Conservation (phyloP, 2,797 vertebrate species). For the Coregonus ussuriensis region DNA sequence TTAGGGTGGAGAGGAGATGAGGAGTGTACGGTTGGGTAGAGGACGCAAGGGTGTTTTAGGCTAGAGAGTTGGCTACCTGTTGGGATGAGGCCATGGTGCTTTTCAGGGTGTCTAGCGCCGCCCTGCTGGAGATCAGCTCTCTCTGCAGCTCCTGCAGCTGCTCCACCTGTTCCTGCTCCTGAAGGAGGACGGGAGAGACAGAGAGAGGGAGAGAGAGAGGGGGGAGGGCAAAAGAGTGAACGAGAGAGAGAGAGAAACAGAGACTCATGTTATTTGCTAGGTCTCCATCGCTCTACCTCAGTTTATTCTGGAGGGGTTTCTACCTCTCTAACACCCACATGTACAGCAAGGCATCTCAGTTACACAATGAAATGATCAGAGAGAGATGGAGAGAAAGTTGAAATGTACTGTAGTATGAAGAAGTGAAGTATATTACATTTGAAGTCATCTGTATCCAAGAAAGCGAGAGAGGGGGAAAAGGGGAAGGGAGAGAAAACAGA, state of each 20-base stretch:
- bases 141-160: slow-evolving; percentile 84
- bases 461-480: not conserved
- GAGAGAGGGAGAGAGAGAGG: not conserved
- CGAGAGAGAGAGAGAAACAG: not conserved
- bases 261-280: not conserved
- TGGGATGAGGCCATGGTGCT: slow-evolving; percentile 75
- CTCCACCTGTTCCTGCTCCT: slow-evolving; percentile 87
- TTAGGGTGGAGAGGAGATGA: not conserved
- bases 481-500: not conserved
- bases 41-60: not conserved
- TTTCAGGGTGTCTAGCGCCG: slow-evolving; percentile 83
- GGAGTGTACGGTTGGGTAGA: not conserved
- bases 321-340: not conserved
- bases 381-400: not conserved
- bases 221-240: not conserved
- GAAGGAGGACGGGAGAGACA: slow-evolving; percentile 17
- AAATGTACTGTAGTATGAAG: no score
- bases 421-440: no score
- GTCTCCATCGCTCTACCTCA: not conserved
- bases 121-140: slow-evolving; percentile 82
- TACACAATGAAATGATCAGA: not conserved
- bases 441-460: no score
- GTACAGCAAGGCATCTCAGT: not conserved
- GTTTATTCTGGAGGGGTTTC: not conserved
- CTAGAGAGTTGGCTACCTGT: slow-evolving; percentile 74